Percentiles rank a stretch among this genome's conserved stretches.
phyloP scores from a whole-genome alignment of 1,140 invertebrate species.

The Chrysopa pallens region DNA sequence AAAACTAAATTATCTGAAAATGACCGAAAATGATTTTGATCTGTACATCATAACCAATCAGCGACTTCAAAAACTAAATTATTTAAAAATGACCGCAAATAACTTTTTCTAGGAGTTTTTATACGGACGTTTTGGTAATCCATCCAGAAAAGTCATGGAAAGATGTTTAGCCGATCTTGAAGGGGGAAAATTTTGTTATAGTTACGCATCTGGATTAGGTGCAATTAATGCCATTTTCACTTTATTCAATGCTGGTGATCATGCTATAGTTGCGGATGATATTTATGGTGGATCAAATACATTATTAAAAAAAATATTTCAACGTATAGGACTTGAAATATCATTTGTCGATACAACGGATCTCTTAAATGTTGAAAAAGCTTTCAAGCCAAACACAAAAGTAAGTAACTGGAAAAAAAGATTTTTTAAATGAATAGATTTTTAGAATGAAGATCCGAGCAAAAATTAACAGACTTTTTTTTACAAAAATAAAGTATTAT shows the following conservation, averaged over 20 bases:
- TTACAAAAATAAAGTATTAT: too few relatives aligned
- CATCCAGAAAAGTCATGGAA: conserved; percentile 78
- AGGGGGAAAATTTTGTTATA: conserved; percentile 67
- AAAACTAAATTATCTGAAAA: too few relatives aligned
- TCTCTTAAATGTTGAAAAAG: conserved; percentile 41
- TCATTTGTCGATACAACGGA: conserved; percentile 69
- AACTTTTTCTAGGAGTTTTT: conserved; percentile 64
- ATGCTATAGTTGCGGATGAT: conserved; percentile 82
- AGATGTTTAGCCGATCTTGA: conserved; percentile 80
- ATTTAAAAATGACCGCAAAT: too few relatives aligned
- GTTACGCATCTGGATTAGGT: conserved; percentile 82
- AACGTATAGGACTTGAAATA: conserved; percentile 48
- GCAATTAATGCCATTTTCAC: conserved; percentile 58
- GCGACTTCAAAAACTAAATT: too few relatives aligned
- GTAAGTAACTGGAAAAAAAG: too few relatives aligned
- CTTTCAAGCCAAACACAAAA: conserved; percentile 71
- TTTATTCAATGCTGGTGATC: conserved; percentile 69
- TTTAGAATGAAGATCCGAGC: too few relatives aligned
- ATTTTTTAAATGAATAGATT: too few relatives aligned
- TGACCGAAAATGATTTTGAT: too few relatives aligned
- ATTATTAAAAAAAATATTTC: conserved; percentile 37
- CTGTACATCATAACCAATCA: too few relatives aligned
- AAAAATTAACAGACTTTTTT: too few relatives aligned
- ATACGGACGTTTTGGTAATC: conserved; percentile 90
- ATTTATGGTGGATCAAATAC: conserved; percentile 89